Conservation (phyloP, 2,797 vertebrate genomes). For the Ficedula albicollis region DNA sequence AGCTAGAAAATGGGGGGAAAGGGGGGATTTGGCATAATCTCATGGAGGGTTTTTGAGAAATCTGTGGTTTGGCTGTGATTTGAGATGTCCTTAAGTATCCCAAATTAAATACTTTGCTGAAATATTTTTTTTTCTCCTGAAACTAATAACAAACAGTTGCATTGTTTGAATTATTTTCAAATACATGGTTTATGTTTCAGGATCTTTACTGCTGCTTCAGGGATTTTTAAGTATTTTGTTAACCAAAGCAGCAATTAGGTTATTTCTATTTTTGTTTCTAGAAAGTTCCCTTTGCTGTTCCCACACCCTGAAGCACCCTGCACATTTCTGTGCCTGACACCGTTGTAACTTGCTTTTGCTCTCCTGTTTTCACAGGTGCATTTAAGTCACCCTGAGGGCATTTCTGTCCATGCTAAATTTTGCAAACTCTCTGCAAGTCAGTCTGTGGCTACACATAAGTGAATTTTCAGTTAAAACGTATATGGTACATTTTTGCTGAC, state of each 20-base stretch:
- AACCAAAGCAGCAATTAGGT: background rate
- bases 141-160: background rate
- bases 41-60: background rate
- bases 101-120: background rate
- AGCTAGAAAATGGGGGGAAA: background rate
- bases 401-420: background rate
- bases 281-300: background rate
- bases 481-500: background rate
- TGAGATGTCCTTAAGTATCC: background rate
- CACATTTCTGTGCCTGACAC: background rate
- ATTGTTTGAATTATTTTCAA: background rate
- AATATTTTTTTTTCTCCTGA: background rate
- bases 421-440: background rate
- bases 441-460: fast-evolving
- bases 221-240: background rate
- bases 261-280: background rate
- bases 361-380: background rate
- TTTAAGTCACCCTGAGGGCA: background rate
- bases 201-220: background rate
- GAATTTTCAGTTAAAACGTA: background rate
- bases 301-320: background rate
- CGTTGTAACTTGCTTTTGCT: background rate
- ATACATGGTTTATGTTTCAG: background rate
- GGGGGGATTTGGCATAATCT: background rate
- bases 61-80: background rate